These are phyloP conservation scores for Phasia obesa DNA, from an alignment of 2,888 invertebrate genomes.

Conservation along the genomic window DNA sequence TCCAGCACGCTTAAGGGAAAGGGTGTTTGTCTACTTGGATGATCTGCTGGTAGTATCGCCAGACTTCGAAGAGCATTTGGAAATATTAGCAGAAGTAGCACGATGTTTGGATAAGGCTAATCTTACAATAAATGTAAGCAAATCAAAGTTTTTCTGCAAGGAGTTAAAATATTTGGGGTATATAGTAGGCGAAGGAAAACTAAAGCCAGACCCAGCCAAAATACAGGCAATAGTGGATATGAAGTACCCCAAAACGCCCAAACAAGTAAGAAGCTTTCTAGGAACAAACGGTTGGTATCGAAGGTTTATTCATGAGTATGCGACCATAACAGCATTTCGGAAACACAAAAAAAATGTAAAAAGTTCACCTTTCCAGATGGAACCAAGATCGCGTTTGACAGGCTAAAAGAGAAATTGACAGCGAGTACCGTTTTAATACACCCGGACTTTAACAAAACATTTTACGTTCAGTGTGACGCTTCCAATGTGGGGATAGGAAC, in stretches of 20 bases:
- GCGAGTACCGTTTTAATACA: not conserved
- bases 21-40: not conserved
- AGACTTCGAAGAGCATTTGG: not conserved
- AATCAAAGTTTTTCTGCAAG: not conserved
- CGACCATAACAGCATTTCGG: not conserved
- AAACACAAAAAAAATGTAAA: not conserved
- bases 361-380: not conserved
- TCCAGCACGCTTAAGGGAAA: not conserved
- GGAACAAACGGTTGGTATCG: constrained; percentile 5
- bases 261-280: constrained; percentile 1
- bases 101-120: not conserved
- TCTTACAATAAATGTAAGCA: not conserved
- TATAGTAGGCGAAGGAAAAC: not conserved
- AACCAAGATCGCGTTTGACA: not conserved
- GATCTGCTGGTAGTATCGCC: not conserved
- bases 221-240: not conserved
- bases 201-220: not conserved
- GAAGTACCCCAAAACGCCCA: not conserved
- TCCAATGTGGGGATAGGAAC: not conserved
- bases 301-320: not conserved
- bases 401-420: not conserved
- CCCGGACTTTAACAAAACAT: not conserved
- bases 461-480: not conserved
- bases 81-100: not conserved
- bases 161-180: not conserved